phyloP scores from a whole-genome alignment of 2,797 vertebrate genomes.

The Epinephelus coioides region DNA sequence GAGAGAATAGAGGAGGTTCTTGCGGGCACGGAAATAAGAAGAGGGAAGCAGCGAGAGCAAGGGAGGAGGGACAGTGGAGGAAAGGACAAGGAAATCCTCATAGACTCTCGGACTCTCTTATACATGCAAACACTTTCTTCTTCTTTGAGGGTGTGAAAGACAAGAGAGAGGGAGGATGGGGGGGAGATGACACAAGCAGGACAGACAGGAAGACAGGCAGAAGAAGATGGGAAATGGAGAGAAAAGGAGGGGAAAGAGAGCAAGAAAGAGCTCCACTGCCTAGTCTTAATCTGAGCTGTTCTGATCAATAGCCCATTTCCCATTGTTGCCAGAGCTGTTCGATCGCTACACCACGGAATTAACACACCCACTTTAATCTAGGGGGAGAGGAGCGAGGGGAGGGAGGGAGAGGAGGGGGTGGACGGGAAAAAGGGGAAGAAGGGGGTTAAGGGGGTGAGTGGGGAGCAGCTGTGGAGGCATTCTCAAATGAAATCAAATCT shows the following conservation, averaged over 20 bases:
- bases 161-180: slow-evolving; percentile 48
- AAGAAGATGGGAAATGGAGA: slow-evolving; percentile 87
- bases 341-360: slow-evolving; percentile 98
- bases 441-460: slow-evolving; percentile 80
- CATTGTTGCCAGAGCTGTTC: slow-evolving; percentile 99
- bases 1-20: background rate
- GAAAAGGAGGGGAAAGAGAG: slow-evolving; percentile 88
- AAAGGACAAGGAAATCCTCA: slow-evolving; percentile 65
- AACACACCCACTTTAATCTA: slow-evolving; percentile 98
- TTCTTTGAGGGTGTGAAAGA: slow-evolving; percentile 64
- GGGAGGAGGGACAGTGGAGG: slow-evolving; percentile 43
- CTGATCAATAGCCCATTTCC: slow-evolving; percentile 99
- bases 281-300: slow-evolving; percentile 99
- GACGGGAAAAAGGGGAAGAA: slow-evolving; percentile 41
- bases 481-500: slow-evolving; percentile 92
- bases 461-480: slow-evolving; percentile 90
- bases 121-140: slow-evolving; percentile 67
- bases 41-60: slow-evolving; percentile 3
- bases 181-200: slow-evolving; percentile 75
- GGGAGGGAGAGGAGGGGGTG: slow-evolving; percentile 48
- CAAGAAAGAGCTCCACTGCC: slow-evolving; percentile 96
- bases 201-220: slow-evolving; percentile 80
- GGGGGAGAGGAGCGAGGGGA: slow-evolving; percentile 87
- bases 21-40: slow-evolving; percentile 31
- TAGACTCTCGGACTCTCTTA: slow-evolving; percentile 54